Base-by-base conservation (phyloP, 2,797 vertebrate genomes). In the Geotrypetes seraphini region DNA sequence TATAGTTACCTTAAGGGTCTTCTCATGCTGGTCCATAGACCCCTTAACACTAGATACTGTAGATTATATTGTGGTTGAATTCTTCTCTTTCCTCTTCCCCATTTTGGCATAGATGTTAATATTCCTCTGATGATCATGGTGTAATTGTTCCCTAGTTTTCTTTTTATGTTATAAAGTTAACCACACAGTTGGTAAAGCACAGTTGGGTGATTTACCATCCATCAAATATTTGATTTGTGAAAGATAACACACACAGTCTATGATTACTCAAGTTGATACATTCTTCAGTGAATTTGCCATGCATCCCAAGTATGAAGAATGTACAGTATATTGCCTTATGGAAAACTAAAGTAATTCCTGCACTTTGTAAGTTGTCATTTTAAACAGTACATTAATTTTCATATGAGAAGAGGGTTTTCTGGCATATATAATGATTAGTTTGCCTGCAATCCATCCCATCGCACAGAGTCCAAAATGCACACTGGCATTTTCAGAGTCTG, bases 141-240 rank as follows among this genome's bases (percentile, higher is more conserved):
- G n/a, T n/a, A n/a, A n/a, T n/a, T n/a, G n/a, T n/a, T n/a, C n/a
- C n/a, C n/a, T n/a, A n/a, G n/a, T n/a, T n/a, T n/a, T n/a, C n/a
- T n/a, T n/a, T n/a, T n/a, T n/a, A n/a, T n/a, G n/a, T n/a, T n/a
- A 26, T 44, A 49, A 37, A 64, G 52, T 37, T 45, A 52, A 36
- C 38, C 26, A n/a, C 15, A 44, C 19, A 55, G 39, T 33, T 19
- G 39, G 33, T 35, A 43, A 33, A 56, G 45, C 25, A 20, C 39
- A 39, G 17, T 16, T 28, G 23, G 18, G 44, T 42, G 53, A 20
- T 33, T n/a, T 52, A 33, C 8, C 39, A 21, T 48, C 31, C 20
- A n/a, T 12, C 28, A 27, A 69, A 43, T 28, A 42, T 18, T 32
- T 35, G 34, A 16, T 19, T 27, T 46, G 28, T 1, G n/a, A 22